Evolutionary conservation across 2,797 vertebrate genomes (phyloP).

Genomic region (Crenuchus spilurus): DNA sequence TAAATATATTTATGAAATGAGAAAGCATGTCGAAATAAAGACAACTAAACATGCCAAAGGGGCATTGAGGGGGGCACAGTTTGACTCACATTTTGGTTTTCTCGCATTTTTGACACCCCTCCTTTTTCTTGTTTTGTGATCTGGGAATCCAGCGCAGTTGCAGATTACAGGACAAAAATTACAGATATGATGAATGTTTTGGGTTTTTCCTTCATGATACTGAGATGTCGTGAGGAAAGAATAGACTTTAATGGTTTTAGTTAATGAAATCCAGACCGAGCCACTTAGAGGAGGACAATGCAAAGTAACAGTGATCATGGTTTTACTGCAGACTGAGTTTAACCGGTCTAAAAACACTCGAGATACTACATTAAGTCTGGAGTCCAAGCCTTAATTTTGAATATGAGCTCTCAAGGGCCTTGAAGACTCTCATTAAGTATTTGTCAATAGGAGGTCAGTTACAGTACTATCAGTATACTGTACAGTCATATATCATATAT

Average conservation of each 20-base stretch:
- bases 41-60: constrained; percentile 64
- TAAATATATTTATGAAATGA: constrained; percentile 72
- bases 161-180: constrained; percentile 16
- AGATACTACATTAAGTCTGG: too few species aligned
- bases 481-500: too few species aligned
- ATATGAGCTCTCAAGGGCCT: too few species aligned
- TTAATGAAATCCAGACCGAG: constrained; percentile 35
- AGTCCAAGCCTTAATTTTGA: too few species aligned
- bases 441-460: too few species aligned
- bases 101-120: constrained; percentile 59
- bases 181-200: constrained; percentile 23
- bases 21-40: constrained; percentile 76
- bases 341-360: too few species aligned
- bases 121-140: too few species aligned
- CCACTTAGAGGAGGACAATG: not conserved
- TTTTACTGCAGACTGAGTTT: not conserved
- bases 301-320: not conserved
- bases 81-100: constrained; percentile 46
- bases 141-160: constrained; percentile 12
- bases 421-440: too few species aligned
- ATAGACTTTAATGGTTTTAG: constrained; percentile 41
- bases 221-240: constrained; percentile 37
- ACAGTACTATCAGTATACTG: too few species aligned
- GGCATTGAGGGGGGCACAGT: constrained; percentile 52
- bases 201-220: constrained; percentile 30